phyloP scores from a whole-genome alignment of 2,797 vertebrate species.

The Heliangelus exortis region DNA sequence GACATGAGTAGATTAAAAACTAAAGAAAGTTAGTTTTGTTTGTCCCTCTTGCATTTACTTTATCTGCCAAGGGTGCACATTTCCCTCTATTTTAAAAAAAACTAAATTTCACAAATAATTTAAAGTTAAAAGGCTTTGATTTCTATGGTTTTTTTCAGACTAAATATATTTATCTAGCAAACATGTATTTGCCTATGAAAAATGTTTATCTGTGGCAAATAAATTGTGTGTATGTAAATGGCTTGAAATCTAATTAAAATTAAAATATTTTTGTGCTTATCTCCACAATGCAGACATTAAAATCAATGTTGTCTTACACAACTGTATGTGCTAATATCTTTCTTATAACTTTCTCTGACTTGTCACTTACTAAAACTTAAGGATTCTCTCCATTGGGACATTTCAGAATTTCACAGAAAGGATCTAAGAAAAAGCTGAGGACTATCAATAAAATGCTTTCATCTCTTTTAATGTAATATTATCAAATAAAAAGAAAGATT shows the following conservation, averaged over 20 bases:
- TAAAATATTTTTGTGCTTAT: background rate
- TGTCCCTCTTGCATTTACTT: background rate
- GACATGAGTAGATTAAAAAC: background rate
- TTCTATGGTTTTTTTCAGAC: background rate
- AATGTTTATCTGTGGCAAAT: background rate
- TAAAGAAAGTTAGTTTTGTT: background rate
- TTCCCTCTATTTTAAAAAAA: background rate
- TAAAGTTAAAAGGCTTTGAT: background rate
- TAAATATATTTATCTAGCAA: background rate
- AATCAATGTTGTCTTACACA: conserved; percentile 67
- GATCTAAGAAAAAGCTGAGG: background rate
- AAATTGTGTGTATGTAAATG: background rate
- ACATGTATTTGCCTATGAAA: background rate
- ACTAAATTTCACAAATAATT: background rate
- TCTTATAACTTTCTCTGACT: conserved; percentile 45
- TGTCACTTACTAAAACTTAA: conserved; percentile 74
- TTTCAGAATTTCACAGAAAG: background rate
- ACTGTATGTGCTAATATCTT: conserved; percentile 69
- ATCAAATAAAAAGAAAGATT: background rate
- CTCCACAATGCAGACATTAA: conserved; percentile 45
- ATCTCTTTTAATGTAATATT: background rate
- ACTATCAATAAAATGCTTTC: background rate
- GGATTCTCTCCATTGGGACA: background rate
- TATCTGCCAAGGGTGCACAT: background rate
- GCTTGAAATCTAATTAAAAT: background rate